Base-by-base conservation (phyloP, 2,888 invertebrate genomes). In the Lysandra bellargus region DNA sequence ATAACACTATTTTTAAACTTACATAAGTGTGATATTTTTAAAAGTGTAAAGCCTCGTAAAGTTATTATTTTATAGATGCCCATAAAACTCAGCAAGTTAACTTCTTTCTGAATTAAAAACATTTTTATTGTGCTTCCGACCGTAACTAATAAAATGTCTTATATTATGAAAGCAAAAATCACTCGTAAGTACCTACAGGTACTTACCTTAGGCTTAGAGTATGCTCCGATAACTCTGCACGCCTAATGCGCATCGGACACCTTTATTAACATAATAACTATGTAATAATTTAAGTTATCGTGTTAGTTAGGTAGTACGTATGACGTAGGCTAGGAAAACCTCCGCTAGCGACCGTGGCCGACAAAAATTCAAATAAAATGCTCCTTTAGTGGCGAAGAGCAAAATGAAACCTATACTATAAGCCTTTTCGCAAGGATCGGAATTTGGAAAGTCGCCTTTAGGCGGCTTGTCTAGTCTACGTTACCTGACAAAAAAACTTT, bases 161-260 rank as follows among this genome's bases (percentile, higher is more conserved):
- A 64, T 30, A 64, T 4, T 30, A 64, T 4, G 30, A 64, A 69
- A 69, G 69, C 64, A 69, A 60, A 69, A 69, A 78, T 78, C 33
- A 17, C 17, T 74, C 1, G 40, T 73, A 40, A n/a, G 49, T 79
- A 85, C 87, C 4, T 17, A 57, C 4, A 53, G 44, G 88, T 44
- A 49, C 33, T 37, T 37, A 37, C 33, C 2, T 23, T 33, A 17
- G 76, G 53, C 12, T 49, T 76, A 76, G 76, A 7, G 57, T 53
- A 76, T 76, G 76, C 76, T 57, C 33, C 76, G 57, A 76, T 57
- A 33, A 76, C 53, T 76, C 30, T 92, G 85, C 87, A 91, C 91
- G 90, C 85, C 87, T 77, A 83, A 79, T 88, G 88, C 80, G 79
- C 83, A 83, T 81, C 85, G 81, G 83, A 81, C 85, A 84, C 83